Base-by-base conservation (phyloP, 2,888 invertebrate species). In the Drosophila pseudotakahashii region DNA sequence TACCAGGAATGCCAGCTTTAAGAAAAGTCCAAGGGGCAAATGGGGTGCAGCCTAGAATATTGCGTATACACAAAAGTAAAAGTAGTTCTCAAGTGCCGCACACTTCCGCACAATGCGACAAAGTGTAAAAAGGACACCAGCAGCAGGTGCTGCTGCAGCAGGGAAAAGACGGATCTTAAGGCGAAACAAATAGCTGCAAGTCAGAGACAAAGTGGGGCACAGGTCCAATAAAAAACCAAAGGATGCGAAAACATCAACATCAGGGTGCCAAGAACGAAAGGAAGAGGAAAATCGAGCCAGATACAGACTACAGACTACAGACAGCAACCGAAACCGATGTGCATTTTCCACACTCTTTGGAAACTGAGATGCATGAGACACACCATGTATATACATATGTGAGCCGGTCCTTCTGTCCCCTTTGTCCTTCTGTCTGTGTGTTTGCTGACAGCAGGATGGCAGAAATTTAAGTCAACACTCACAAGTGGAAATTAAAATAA, bases 21-120 rank as follows among this genome's bases (percentile, higher is more conserved):
- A 41, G 45, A 16, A 16, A 11, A 11, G 14, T 30, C 30, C 16
- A 36, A 26, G 57, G 16, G 14, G 26, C 30, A 30, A 32, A 44
- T 13, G 42, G 45, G 50, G 36, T 58, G 76, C 62, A 64, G 58
- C 73, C 50, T 64, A 76, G 61, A 78, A 77, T 77, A 74, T 88
- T 85, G 83, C 80, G 71, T 82, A 80, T 67, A 88, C 70, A 88
- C 83, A 88, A 86, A 84, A 88, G 83, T 88, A 88, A 84, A 84
- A 84, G 83, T 84, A 83, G 76, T 80, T 74, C 70, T 88, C 80
- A 75, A 84, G 83, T 86, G 88, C 39, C 68, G 66, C 77, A 74
- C 88, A 73, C 81, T 81, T 88, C 81, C 79, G 77, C 73, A 71
- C 86, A 85, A 79, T 85, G 82, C 86, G 79, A 88, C 82, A 82